phyloP scores from a whole-genome alignment of 2,888 invertebrate species.

The Ennomos erosarius region DNA sequence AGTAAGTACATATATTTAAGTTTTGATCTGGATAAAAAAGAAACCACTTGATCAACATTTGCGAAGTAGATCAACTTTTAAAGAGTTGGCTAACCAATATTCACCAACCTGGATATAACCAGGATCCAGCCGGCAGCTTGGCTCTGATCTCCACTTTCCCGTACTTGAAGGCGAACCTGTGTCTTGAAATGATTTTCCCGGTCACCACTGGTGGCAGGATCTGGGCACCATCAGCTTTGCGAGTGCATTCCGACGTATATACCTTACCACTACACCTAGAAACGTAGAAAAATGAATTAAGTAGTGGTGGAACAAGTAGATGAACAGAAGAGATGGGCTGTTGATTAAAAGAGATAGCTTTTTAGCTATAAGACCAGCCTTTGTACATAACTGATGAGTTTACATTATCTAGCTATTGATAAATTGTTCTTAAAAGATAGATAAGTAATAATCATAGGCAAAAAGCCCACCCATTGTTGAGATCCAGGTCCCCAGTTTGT shows the following conservation, averaged over 20 bases:
- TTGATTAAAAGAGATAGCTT: too few species aligned
- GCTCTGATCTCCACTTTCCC: constrained; percentile 90
- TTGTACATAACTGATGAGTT: too few species aligned
- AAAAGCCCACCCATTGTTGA: constrained; percentile 62
- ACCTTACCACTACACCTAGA: constrained; percentile 80
- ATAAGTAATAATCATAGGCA: neutral
- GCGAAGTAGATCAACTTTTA: too few species aligned
- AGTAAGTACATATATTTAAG: too few species aligned
- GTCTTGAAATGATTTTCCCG: constrained; percentile 87
- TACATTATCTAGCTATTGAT: too few species aligned
- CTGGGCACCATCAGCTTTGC: constrained; percentile 74
- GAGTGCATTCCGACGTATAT: constrained; percentile 74
- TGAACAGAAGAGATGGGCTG: too few species aligned
- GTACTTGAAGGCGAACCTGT: constrained; percentile 88
- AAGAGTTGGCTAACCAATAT: neutral
- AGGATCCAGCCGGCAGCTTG: constrained; percentile 90
- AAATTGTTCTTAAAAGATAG: too few species aligned
- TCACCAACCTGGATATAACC: constrained; percentile 89
- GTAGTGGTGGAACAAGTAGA: too few species aligned
- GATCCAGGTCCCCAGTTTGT: constrained; percentile 62
- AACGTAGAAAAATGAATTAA: too few species aligned
- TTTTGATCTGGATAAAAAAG: too few species aligned
- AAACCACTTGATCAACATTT: too few species aligned
- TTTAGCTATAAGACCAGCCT: too few species aligned
- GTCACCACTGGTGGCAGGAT: constrained; percentile 90